These are phyloP conservation scores for Pelodiscus sinensis DNA, from an alignment of 2,113 vertebrate genomes.

Conservation along the genomic window DNA sequence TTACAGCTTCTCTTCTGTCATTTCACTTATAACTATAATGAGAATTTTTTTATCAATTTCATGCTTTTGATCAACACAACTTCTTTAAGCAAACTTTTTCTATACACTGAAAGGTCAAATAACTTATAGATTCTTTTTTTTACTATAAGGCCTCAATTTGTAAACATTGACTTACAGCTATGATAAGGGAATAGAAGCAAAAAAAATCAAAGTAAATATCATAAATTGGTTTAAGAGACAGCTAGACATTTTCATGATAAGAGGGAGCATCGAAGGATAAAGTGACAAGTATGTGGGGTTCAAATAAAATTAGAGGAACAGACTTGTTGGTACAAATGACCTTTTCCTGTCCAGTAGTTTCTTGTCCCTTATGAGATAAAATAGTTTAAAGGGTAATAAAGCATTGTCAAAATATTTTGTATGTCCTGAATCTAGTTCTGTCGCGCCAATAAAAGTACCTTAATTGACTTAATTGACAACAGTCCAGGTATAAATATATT, in stretches of 20 bases:
- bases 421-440: constrained; percentile 54
- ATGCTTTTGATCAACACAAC: neutral
- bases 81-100: neutral
- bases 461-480: constrained; percentile 71
- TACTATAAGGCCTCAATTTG: neutral
- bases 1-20: neutral
- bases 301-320: neutral
- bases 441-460: constrained; percentile 64
- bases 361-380: constrained; percentile 56
- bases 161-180: neutral
- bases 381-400: constrained; percentile 52
- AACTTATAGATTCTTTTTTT: neutral
- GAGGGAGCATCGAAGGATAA: neutral
- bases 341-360: constrained; percentile 51
- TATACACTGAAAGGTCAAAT: neutral
- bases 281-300: constrained; percentile 6
- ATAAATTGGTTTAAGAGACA: constrained; percentile 25
- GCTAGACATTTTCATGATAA: constrained; percentile 9
- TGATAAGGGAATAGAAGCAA: constrained; percentile 23
- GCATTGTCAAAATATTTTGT: constrained; percentile 56
- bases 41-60: neutral
- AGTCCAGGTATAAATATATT: constrained; percentile 71
- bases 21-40: too few species aligned
- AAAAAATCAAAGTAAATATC: constrained; percentile 46
- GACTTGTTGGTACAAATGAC: neutral